Percentiles rank a stretch among this genome's conserved stretches.
These are phyloP conservation scores for Microplitis deprimator DNA, from an alignment of 2,888 invertebrate species.

Conservation along the genomic window DNA sequence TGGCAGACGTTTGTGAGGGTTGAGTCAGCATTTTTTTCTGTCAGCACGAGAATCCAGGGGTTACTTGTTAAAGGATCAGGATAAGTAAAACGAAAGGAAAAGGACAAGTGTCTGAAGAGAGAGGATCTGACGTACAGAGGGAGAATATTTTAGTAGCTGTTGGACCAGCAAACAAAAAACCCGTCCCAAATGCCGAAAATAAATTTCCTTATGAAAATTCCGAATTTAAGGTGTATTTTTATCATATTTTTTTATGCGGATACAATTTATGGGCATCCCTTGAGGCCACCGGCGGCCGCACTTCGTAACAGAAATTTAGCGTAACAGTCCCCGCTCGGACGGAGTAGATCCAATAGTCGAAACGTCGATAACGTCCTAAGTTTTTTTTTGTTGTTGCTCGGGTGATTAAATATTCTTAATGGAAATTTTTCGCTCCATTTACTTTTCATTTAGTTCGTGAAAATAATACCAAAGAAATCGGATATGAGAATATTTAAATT, in stretches of 20 bases:
- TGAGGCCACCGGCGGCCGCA: background rate
- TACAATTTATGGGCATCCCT: background rate
- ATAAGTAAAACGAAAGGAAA: background rate
- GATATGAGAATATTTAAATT: slow-evolving; percentile 49
- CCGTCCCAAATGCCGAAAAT: background rate
- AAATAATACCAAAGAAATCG: slow-evolving; percentile 42
- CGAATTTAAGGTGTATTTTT: background rate
- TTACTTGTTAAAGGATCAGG: background rate
- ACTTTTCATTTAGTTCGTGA: slow-evolving; percentile 27
- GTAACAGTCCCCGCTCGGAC: background rate
- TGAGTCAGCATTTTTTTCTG: slow-evolving; percentile 58
- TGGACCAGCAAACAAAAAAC: background rate
- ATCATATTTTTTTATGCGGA: background rate
- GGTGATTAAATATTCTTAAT: background rate
- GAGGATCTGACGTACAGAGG: background rate
- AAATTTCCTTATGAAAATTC: background rate
- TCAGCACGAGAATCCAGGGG: slow-evolving; percentile 8
- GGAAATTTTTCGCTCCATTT: slow-evolving; percentile 15
- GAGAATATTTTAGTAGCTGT: background rate
- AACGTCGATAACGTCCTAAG: too few relatives aligned
- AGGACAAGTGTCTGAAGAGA: background rate
- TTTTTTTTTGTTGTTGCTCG: too few relatives aligned
- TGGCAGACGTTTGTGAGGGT: slow-evolving; percentile 56
- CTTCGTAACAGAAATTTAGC: background rate
- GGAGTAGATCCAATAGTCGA: too few relatives aligned